phyloP scores from a whole-genome alignment of 2,888 invertebrate genomes.

The Dromius quadrimaculatus region DNA sequence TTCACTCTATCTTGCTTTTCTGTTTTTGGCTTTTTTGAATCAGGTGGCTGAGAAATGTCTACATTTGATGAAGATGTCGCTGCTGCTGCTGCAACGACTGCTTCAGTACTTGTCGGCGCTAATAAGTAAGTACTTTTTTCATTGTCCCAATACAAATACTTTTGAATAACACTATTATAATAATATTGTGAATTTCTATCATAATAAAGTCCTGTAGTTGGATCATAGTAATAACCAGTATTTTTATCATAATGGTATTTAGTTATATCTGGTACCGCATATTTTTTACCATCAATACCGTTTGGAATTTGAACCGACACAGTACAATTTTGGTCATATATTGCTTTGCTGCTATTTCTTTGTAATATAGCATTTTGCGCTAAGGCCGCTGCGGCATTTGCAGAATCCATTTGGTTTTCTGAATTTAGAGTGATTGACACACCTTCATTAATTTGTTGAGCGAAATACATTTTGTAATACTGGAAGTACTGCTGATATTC shows the following conservation, averaged over 20 bases:
- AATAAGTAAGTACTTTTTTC: slow-evolving; percentile 75
- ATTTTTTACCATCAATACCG: slow-evolving; percentile 76
- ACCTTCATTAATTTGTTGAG: slow-evolving; percentile 73
- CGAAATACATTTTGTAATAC: slow-evolving; percentile 81
- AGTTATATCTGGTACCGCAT: slow-evolving; percentile 86
- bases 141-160: slow-evolving; percentile 96
- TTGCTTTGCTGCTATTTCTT: slow-evolving; percentile 68
- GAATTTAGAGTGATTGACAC: slow-evolving; percentile 67
- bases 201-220: slow-evolving; percentile 93
- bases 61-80: slow-evolving; percentile 55
- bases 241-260: slow-evolving; percentile 94
- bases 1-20: slow-evolving; percentile 94
- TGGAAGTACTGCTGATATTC: slow-evolving; percentile 79
- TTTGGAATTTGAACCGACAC: slow-evolving; percentile 69
- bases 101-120: slow-evolving; percentile 64
- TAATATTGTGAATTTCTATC: slow-evolving; percentile 97
- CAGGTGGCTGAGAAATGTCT: slow-evolving; percentile 58
- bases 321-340: slow-evolving; percentile 62
- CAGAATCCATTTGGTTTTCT: slow-evolving; percentile 77
- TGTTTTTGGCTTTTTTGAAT: slow-evolving; percentile 77
- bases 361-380: slow-evolving; percentile 88
- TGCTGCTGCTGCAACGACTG: slow-evolving; percentile 58
- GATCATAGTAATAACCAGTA: slow-evolving; percentile 97
- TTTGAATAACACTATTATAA: slow-evolving; percentile 90
- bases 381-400: slow-evolving; percentile 89